Conservation (phyloP, 2,888 invertebrate genomes). For the Aspidiotus rigidus region DNA sequence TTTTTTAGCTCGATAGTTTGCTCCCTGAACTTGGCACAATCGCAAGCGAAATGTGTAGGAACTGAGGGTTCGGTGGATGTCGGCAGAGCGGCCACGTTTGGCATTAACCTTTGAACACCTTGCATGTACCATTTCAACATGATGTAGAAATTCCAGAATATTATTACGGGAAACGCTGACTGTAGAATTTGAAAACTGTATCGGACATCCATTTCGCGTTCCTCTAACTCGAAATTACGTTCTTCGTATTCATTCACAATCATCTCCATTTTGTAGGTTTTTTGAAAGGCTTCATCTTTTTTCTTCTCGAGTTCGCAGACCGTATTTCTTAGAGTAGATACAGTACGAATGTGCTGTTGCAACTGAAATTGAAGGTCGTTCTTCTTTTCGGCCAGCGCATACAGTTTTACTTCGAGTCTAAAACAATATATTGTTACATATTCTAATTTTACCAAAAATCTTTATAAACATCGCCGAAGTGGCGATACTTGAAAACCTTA, state of each 20-base stretch:
- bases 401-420: slow-evolving; percentile 42
- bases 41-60: slow-evolving; percentile 9
- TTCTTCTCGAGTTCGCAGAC: slow-evolving; percentile 39
- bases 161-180: slow-evolving; percentile 54
- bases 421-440: slow-evolving; percentile 26
- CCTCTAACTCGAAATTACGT: slow-evolving; percentile 47
- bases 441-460: neutral
- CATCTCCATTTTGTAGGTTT: slow-evolving; percentile 42
- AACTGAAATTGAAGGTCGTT: slow-evolving; percentile 41
- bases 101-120: neutral
- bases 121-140: neutral
- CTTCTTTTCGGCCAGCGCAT: slow-evolving; percentile 41
- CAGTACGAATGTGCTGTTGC: slow-evolving; percentile 39
- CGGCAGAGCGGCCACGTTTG: slow-evolving; percentile 9
- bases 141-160: slow-evolving; percentile 48
- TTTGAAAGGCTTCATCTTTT: slow-evolving; percentile 40
- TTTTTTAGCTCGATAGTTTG: slow-evolving; percentile 19
- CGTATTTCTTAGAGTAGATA: slow-evolving; percentile 37
- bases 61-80: slow-evolving; percentile 12
- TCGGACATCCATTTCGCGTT: slow-evolving; percentile 48
- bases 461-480: too few species aligned
- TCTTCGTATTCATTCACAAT: slow-evolving; percentile 51
- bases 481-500: too few species aligned
- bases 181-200: slow-evolving; percentile 52
- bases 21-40: slow-evolving; percentile 5